These are phyloP conservation scores for Exaiptasia diaphana DNA, from an alignment of 64 coral and sea anemone species.

Conservation along the genomic window DNA sequence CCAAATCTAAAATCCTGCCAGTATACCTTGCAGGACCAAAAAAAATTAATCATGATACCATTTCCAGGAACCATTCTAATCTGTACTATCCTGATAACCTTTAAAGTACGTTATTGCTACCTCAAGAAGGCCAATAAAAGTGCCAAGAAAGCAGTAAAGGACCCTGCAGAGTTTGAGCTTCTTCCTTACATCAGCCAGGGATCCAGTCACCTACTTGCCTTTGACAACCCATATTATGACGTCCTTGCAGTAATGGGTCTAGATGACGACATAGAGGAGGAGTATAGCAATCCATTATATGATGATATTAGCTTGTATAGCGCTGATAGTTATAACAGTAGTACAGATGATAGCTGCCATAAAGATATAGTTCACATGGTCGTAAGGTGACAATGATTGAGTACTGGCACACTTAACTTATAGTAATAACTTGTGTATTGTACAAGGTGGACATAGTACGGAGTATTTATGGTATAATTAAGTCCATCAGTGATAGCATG, in stretches of 20 bases:
- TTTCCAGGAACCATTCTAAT: too few relatives aligned
- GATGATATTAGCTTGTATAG: slow-evolving; percentile 89
- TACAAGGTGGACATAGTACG: too few relatives aligned
- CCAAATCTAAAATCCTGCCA: too few relatives aligned
- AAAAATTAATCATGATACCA: too few relatives aligned
- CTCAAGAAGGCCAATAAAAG: neutral
- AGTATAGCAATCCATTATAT: slow-evolving; percentile 84
- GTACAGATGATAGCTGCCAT: slow-evolving; percentile 75
- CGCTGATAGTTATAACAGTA: slow-evolving; percentile 76
- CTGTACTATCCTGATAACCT: too few relatives aligned
- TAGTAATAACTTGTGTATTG: too few relatives aligned
- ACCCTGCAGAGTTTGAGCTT: slow-evolving; percentile 87
- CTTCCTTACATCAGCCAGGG: slow-evolving; percentile 73
- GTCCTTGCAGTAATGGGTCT: slow-evolving; percentile 90
- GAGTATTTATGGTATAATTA: too few relatives aligned
- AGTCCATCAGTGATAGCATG: too few relatives aligned
- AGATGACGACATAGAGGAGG: slow-evolving; percentile 96
- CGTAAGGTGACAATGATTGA: slow-evolving; percentile 11
- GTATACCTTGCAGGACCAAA: too few relatives aligned
- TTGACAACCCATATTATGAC: slow-evolving; percentile 98
- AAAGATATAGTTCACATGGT: slow-evolving; percentile 68
- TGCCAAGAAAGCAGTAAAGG: slow-evolving; percentile 58
- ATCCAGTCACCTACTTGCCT: slow-evolving; percentile 74
- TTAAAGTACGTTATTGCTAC: neutral
- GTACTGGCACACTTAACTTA: too few relatives aligned